Evolutionary conservation across 1,140 invertebrate species (phyloP), one percentile per base, ranked within the genome.

Genomic region (Drosophila sturtevanti): DNA sequence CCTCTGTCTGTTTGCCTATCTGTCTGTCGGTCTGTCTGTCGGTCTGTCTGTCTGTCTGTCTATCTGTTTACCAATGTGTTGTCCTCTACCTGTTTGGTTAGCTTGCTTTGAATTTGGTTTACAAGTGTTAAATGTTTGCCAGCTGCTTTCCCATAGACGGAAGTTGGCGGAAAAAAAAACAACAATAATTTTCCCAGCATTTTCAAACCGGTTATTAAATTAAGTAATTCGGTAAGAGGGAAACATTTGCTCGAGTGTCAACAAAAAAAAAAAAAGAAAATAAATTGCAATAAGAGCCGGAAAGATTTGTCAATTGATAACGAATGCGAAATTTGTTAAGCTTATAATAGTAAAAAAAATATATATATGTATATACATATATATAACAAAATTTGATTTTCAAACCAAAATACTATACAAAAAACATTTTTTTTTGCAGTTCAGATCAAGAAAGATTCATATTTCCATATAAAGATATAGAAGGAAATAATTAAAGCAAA

Each of bases 71-170:
- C 7, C 38, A 6, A 31, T 31, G 27, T 31, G 4, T 31, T 31
- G 27, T 21, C 41, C 18, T 48, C 41, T 48, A 48, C 41, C 16
- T 21, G 41, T 62, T 34, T 34, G 27, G 59, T 35, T 61, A 59
- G 54, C 77, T n/a, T n/a, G n/a, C n/a, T n/a, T n/a, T 48, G 48
- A 48, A 44, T 63, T 66, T 73, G 75, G 60, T 67, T 63, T 64
- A 63, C 78, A 77, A 63, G 78, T 71, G 74, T 76, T 78, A 81
- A 78, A 75, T 70, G 75, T 54, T 74, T 61, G 68, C 59, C 37
- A 70, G 68, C 54, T 35, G 73, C 62, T 75, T 81, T 75, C 78
- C 41, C 64, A 67, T 62, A 86, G 82, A 63, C 81, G 81, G 81
- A 86, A 86, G 75, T 73, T 31, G 51, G 27, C 0, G 14, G 41